Conservation (phyloP, 1,140 invertebrate genomes). For the Ceratosolen fusciceps region DNA sequence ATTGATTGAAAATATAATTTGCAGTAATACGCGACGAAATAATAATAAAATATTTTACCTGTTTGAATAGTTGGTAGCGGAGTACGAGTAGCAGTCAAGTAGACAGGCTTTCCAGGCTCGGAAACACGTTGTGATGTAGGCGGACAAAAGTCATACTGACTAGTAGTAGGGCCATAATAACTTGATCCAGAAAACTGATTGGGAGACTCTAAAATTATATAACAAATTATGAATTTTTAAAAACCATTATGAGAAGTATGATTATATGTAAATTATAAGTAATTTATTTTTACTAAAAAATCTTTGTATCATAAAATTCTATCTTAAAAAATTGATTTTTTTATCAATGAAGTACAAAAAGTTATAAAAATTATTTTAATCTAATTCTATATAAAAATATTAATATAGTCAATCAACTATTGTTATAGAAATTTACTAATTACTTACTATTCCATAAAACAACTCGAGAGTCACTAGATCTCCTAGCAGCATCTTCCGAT, state of each 20-base stretch:
- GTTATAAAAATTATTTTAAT: too few relatives aligned
- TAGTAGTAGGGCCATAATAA: conserved; percentile 63
- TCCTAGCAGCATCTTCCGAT: conserved; percentile 81
- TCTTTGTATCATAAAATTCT: too few relatives aligned
- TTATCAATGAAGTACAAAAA: too few relatives aligned
- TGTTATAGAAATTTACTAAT: too few relatives aligned
- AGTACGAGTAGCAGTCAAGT: conserved; percentile 62
- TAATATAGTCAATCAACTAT: too few relatives aligned
- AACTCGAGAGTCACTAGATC: conserved; percentile 81
- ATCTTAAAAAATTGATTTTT: too few relatives aligned
- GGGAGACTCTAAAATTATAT: conserved; percentile 53
- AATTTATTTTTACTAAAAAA: too few relatives aligned
- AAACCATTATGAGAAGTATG: too few relatives aligned
- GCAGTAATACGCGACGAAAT: too few relatives aligned
- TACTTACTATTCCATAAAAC: conserved; percentile 87
- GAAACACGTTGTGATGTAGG: conserved; percentile 65
- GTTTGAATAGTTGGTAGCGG: conserved; percentile 62
- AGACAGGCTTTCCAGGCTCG: conserved; percentile 64
- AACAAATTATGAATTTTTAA: not conserved
- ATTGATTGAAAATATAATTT: too few relatives aligned
- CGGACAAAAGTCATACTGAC: conserved; percentile 57
- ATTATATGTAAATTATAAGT: too few relatives aligned
- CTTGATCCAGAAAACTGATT: conserved; percentile 64
- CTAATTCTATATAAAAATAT: too few relatives aligned
- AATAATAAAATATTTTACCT: conserved; percentile 45